phyloP scores from a whole-genome alignment of 2,797 vertebrate species.

The Spinus olivaceus region DNA sequence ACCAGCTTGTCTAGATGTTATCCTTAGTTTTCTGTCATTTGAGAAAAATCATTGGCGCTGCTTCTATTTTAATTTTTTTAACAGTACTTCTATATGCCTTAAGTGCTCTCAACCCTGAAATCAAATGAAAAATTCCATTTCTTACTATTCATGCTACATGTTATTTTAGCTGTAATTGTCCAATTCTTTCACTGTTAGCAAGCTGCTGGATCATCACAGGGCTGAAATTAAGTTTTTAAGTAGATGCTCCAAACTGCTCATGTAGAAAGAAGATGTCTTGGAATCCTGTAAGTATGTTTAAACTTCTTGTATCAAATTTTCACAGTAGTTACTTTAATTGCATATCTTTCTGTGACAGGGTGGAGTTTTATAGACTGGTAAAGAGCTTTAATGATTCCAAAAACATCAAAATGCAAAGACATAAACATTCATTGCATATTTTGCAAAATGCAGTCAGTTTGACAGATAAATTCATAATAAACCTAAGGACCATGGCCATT shows the following conservation, averaged over 20 bases:
- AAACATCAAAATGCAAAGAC: neutral
- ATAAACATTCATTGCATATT: neutral
- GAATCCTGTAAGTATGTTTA: neutral
- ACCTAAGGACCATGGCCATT: neutral
- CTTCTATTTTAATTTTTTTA: neutral
- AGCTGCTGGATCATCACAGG: neutral
- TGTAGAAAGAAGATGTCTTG: neutral
- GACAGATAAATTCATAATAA: neutral
- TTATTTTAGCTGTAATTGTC: neutral
- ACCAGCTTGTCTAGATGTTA: neutral
- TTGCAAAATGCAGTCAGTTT: neutral
- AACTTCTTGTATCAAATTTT: neutral
- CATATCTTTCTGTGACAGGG: neutral
- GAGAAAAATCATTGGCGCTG: neutral
- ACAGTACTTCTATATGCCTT: neutral
- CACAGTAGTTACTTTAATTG: neutral
- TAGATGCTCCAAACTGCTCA: neutral
- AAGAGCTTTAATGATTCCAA: neutral
- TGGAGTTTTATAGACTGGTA: neutral
- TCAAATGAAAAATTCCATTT: neutral
- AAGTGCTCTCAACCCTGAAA: neutral
- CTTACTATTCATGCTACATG: neutral
- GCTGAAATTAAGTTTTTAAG: neutral
- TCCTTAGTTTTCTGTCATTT: neutral
- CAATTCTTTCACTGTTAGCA: neutral